These are phyloP conservation scores for Limnodromus scolopaceus DNA, from an alignment of 2,797 vertebrate genomes.

Conservation along the genomic window DNA sequence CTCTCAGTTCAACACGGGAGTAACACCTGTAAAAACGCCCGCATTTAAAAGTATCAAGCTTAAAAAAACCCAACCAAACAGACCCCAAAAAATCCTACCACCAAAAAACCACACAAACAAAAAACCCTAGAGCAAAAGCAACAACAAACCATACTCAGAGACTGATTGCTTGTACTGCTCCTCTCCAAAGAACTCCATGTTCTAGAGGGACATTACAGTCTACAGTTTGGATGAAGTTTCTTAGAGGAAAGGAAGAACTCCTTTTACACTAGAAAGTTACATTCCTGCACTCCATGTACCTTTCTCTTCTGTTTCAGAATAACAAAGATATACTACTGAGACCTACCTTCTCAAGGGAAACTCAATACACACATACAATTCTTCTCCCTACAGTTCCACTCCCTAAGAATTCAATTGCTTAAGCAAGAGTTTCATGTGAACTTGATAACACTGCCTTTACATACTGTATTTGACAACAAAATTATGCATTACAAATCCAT, in stretches of 20 bases:
- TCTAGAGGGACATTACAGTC: rapidly evolving
- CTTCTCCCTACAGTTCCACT: neutral
- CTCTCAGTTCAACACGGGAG: neutral
- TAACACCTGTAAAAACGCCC: too few species aligned
- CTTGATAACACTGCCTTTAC: neutral
- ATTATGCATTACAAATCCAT: neutral
- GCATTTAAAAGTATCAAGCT: neutral
- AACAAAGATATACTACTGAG: neutral
- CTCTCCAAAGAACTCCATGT: neutral
- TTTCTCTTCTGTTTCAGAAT: neutral
- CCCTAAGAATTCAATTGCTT: neutral
- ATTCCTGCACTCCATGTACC: neutral
- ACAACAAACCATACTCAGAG: neutral
- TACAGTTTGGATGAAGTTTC: neutral
- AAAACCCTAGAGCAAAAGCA: neutral
- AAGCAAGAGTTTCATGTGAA: neutral
- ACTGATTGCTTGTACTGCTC: neutral
- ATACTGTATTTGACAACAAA: neutral
- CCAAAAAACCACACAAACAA: neutral
- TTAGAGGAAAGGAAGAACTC: neutral
- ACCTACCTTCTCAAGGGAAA: neutral
- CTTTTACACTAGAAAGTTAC: neutral
- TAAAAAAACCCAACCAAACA: neutral
- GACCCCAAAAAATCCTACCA: neutral
- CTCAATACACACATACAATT: neutral